These are phyloP conservation scores for Sussaba pulchella DNA, from an alignment of 2,888 invertebrate genomes.

Conservation along the genomic window DNA sequence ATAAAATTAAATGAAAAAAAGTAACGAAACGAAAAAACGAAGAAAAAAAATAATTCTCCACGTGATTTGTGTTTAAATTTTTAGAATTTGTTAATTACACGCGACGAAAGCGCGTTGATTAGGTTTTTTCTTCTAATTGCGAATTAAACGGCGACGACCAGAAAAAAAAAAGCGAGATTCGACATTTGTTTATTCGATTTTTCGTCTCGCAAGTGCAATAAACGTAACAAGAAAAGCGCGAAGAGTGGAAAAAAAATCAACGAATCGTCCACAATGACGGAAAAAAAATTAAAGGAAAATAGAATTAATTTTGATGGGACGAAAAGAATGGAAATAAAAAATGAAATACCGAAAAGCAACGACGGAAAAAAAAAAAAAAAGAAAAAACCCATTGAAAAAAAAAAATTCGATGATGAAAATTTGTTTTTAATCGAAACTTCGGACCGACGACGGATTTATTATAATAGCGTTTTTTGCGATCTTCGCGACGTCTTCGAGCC, in stretches of 20 bases:
- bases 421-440: conserved; percentile 54
- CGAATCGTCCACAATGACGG: conserved; percentile 26
- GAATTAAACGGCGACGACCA: not conserved
- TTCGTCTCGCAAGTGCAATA: conserved; percentile 57
- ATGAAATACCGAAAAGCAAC: too few species aligned
- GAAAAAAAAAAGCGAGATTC: not conserved
- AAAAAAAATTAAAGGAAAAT: conserved; percentile 3
- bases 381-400: conserved; percentile 32
- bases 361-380: conserved; percentile 18
- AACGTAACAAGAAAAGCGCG: conserved; percentile 28
- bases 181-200: not conserved
- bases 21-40: not conserved
- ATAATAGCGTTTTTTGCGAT: conserved; percentile 53
- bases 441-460: conserved; percentile 63
- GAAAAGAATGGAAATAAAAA: not conserved
- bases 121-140: conserved; percentile 35
- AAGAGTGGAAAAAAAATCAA: conserved; percentile 28
- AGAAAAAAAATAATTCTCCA: conserved; percentile 9
- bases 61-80: conserved; percentile 35
- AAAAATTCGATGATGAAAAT: conserved; percentile 18
- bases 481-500: conserved; percentile 26
- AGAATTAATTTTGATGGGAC: not conserved
- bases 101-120: conserved; percentile 23
- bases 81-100: conserved; percentile 33
- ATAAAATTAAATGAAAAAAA: not conserved